Evolutionary conservation across 2,113 vertebrate species (phyloP).

Genomic region (Mystacornis crossleyi): DNA sequence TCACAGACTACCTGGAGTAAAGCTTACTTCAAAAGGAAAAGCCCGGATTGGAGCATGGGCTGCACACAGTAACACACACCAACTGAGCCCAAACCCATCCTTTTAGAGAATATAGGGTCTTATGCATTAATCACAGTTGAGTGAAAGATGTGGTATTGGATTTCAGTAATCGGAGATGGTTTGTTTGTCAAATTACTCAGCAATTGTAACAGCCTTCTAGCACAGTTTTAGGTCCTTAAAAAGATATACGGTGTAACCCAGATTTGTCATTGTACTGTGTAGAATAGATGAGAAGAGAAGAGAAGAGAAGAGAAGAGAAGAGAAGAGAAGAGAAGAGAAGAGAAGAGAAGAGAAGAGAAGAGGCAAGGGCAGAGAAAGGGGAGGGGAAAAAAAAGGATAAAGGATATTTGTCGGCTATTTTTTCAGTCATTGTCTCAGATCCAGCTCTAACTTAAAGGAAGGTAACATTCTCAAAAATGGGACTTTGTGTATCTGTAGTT

Average conservation of each 20-base stretch:
- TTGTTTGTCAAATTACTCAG: neutral
- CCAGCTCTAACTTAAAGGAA: neutral
- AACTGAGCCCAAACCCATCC: fast-evolving
- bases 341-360: neutral
- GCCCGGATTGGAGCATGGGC: neutral
- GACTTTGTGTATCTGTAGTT: neutral
- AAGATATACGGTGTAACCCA: neutral
- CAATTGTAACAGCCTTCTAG: neutral
- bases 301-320: neutral
- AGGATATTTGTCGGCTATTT: neutral
- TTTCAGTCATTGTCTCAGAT: neutral
- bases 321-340: too few species aligned
- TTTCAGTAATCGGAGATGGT: neutral
- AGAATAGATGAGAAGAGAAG: neutral
- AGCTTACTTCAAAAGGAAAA: neutral
- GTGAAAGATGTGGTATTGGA: neutral
- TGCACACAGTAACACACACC: neutral
- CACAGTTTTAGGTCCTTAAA: neutral
- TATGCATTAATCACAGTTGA: neutral
- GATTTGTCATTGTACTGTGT: neutral
- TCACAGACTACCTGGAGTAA: neutral
- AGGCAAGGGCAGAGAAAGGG: fast-evolving
- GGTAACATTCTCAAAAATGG: neutral
- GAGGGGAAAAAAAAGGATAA: fast-evolving
- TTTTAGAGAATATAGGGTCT: neutral